These are phyloP conservation scores for Drosophila paramelanica DNA, from an alignment of 2,888 invertebrate species.

Conservation along the genomic window DNA sequence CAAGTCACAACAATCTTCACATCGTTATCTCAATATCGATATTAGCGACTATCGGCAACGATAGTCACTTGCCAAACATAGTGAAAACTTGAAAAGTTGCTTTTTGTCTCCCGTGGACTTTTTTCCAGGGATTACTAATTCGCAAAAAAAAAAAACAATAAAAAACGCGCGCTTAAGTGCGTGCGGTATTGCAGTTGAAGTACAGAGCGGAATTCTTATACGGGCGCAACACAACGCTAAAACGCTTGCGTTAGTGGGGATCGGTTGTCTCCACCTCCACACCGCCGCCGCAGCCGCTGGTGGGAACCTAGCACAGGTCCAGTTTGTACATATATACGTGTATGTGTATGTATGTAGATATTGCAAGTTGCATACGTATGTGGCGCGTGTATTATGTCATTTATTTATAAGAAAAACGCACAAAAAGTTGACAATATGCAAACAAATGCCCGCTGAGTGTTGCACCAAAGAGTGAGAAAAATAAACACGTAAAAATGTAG, in stretches of 20 bases:
- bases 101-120: conserved; percentile 74
- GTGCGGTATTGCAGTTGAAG: conserved; percentile 43
- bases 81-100: conserved; percentile 78
- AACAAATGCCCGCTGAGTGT: conserved; percentile 55
- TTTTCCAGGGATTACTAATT: conserved; percentile 76
- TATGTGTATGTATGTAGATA: conserved; percentile 37
- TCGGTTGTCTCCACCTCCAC: conserved; percentile 45
- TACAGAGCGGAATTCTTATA: conserved; percentile 22
- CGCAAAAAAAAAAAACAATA: conserved; percentile 49
- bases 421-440: conserved; percentile 53
- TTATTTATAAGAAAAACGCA: conserved; percentile 71
- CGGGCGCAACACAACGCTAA: conserved; percentile 17
- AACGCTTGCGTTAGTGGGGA: conserved; percentile 46
- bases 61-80: conserved; percentile 61
- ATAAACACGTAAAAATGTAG: conserved; percentile 74
- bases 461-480: conserved; percentile 61
- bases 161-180: conserved; percentile 52
- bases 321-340: conserved; percentile 59
- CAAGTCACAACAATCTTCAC: conserved; percentile 2
- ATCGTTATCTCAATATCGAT: conserved; percentile 17
- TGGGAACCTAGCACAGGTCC: conserved; percentile 63
- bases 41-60: conserved; percentile 30
- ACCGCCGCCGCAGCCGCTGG: conserved; percentile 34
- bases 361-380: conserved; percentile 64
- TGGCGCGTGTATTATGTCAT: conserved; percentile 76